A percentile compares a stretch with the other conserved stretches of the same genome.
Evolutionary conservation across 2,888 invertebrate species (phyloP).

Genomic region (Liopterus haemorrhoidalis): DNA sequence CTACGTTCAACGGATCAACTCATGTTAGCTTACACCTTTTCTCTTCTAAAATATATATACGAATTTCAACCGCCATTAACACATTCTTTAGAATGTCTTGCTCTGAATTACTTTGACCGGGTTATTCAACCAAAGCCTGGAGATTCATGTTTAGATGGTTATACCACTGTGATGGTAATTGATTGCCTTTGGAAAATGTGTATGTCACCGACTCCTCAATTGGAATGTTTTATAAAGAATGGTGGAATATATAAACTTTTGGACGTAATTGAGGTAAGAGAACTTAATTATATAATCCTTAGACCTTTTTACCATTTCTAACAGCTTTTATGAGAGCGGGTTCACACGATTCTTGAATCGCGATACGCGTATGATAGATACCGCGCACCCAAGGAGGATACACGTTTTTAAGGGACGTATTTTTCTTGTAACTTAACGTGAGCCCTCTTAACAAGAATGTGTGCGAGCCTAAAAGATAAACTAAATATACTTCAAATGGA

Average conservation of each 20-base stretch:
- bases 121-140: constrained; percentile 30
- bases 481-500: too few species aligned
- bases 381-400: too few species aligned
- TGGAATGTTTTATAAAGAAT: constrained; percentile 40
- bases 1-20: constrained; percentile 15
- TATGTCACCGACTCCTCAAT: constrained; percentile 33
- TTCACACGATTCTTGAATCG: too few species aligned
- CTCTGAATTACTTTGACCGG: constrained; percentile 32
- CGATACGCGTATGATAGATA: too few species aligned
- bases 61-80: neutral
- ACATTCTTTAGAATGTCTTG: constrained; percentile 28
- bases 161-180: constrained; percentile 42
- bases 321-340: too few species aligned
- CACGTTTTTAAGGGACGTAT: too few species aligned
- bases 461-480: too few species aligned
- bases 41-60: constrained; percentile 16
- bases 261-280: constrained; percentile 43
- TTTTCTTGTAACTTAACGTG: too few species aligned
- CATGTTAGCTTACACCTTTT: constrained; percentile 17
- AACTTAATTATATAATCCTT: neutral
- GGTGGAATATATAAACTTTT: constrained; percentile 43
- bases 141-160: constrained; percentile 40
- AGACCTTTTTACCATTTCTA: too few species aligned
- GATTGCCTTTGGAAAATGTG: constrained; percentile 46
- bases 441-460: too few species aligned